Percentiles rank a stretch among this genome's conserved stretches.
Conservation (phyloP, 1,140 invertebrate genomes). For the Apis dorsata region DNA sequence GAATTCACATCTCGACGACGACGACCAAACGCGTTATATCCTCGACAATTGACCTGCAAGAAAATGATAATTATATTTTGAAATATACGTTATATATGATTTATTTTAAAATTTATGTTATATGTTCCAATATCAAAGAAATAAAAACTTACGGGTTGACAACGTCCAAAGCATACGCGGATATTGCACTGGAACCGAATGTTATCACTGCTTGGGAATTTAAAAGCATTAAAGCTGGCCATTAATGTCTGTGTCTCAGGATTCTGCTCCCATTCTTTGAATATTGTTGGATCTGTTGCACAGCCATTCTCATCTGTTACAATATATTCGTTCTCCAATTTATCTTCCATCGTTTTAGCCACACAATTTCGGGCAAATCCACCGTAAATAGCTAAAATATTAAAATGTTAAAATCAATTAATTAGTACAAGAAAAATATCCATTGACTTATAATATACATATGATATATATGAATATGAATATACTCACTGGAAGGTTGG, state of each 20-base stretch:
- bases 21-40: conserved; percentile 92
- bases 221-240: conserved; percentile 96
- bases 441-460: too few relatives aligned
- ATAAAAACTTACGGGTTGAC: conserved; percentile 89
- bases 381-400: conserved; percentile 90
- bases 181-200: conserved; percentile 98
- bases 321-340: conserved; percentile 93
- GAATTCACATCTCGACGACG: conserved; percentile 86
- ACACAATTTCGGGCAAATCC: conserved; percentile 96
- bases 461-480: too few relatives aligned
- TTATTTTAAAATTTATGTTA: background rate
- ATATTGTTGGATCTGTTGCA: conserved; percentile 94
- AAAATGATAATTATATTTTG: background rate
- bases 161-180: conserved; percentile 95
- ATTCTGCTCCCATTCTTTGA: conserved; percentile 95
- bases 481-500: conserved; percentile 90
- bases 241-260: conserved; percentile 89
- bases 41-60: conserved; percentile 91
- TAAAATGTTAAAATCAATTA: too few relatives aligned
- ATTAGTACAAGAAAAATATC: background rate
- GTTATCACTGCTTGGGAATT: conserved; percentile 96
- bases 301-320: conserved; percentile 97
- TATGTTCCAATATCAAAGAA: background rate
- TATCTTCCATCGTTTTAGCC: conserved; percentile 94
- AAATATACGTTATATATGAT: background rate